These are phyloP conservation scores for Sebastes hopkinsi DNA, from an alignment of 2,797 vertebrate species.

Conservation along the genomic window DNA sequence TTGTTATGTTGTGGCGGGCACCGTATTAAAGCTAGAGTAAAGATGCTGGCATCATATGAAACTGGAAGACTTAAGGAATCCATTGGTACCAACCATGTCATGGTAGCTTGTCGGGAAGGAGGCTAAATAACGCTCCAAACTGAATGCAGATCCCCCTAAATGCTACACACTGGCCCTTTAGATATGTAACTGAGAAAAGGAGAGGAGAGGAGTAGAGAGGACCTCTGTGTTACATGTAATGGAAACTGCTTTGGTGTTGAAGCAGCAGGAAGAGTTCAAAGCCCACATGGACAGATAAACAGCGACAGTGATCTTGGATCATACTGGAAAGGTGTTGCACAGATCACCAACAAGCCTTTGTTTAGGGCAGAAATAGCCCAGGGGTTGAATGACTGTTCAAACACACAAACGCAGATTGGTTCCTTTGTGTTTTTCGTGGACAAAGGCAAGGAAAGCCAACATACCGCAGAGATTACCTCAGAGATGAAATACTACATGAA, in stretches of 20 bases:
- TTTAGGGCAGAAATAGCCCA: slow-evolving; percentile 45
- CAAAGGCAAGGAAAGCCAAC: slow-evolving; percentile 30
- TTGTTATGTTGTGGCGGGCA: no score
- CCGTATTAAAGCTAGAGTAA: no score
- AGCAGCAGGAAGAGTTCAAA: slow-evolving; percentile 28
- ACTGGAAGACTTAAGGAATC: no score
- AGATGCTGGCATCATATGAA: no score
- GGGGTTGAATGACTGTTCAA: slow-evolving; percentile 54
- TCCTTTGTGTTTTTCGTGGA: slow-evolving; percentile 44
- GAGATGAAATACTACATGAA: slow-evolving; percentile 64
- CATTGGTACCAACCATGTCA: no score
- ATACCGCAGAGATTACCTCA: slow-evolving; percentile 48
- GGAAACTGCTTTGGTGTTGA: slow-evolving; percentile 10
- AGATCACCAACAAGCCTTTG: slow-evolving; percentile 51
- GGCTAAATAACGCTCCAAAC: rapidly evolving
- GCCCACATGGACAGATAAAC: slow-evolving; percentile 23
- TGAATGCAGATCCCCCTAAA: no score
- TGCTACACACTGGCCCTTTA: not conserved
- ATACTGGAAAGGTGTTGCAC: slow-evolving; percentile 37
- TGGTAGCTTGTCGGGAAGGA: no score
- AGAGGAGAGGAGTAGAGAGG: not conserved
- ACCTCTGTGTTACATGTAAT: not conserved
- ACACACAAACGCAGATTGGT: slow-evolving; percentile 47
- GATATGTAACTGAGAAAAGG: not conserved
- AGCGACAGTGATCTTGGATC: slow-evolving; percentile 34